phyloP scores from a whole-genome alignment of 2,888 invertebrate genomes.

The Euplagia quadripunctaria region DNA sequence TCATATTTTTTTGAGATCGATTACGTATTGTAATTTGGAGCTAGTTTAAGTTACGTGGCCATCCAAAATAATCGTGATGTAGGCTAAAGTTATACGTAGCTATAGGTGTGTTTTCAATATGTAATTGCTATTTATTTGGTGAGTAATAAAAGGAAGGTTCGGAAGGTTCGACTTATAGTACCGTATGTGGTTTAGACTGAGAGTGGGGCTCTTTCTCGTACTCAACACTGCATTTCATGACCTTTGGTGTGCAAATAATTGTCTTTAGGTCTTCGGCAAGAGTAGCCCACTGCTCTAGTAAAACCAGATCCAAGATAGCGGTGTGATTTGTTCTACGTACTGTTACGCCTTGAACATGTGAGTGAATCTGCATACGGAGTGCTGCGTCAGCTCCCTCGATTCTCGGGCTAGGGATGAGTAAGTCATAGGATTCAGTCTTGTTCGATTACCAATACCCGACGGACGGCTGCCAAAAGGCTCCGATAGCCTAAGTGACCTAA shows the following conservation, averaged over 20 bases:
- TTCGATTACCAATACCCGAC: no score
- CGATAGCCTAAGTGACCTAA: no score
- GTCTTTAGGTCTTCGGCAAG: no score
- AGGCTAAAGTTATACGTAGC: neutral
- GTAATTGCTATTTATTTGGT: neutral
- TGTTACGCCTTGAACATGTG: no score
- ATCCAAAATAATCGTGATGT: neutral
- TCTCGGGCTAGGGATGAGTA: no score
- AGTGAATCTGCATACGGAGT: no score
- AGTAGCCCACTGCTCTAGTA: neutral
- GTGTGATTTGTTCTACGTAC: neutral
- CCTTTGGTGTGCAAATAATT: no score
- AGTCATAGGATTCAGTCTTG: no score
- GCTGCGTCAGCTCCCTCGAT: no score
- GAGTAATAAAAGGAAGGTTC: neutral
- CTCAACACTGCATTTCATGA: neutral
- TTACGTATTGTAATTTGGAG: constrained; percentile 52
- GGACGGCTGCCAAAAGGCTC: no score
- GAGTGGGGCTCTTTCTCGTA: neutral
- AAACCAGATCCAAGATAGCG: neutral
- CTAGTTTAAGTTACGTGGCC: constrained; percentile 18
- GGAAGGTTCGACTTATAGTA: neutral
- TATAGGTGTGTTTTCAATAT: neutral
- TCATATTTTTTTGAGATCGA: constrained; percentile 70
- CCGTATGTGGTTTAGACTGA: neutral